These are phyloP conservation scores for Itoplectis maculator DNA, from an alignment of 2,888 invertebrate genomes.

Conservation along the genomic window DNA sequence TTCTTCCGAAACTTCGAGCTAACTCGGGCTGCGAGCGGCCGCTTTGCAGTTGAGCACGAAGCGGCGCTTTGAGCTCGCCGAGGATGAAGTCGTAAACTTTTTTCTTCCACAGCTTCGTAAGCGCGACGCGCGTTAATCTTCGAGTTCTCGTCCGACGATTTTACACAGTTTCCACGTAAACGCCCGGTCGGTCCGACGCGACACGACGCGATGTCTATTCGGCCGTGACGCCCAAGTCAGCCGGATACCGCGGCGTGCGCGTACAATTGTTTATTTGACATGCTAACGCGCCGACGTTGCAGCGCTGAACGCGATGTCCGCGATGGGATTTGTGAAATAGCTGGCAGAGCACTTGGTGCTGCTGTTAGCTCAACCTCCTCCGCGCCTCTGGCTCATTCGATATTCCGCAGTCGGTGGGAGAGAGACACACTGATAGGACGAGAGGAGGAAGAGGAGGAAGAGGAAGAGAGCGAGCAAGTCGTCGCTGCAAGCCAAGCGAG, in stretches of 20 bases:
- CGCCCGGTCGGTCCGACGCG: constrained; percentile 9
- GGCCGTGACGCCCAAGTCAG: background rate
- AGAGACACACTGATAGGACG: too few relatives aligned
- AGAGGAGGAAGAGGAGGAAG: background rate
- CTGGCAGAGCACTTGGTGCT: background rate
- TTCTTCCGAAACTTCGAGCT: background rate
- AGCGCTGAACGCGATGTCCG: constrained; percentile 4
- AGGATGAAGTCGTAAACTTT: constrained; percentile 1
- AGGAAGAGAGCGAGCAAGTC: background rate
- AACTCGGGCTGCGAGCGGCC: too few relatives aligned
- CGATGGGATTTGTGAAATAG: constrained; percentile 39
- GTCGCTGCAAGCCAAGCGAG: constrained; percentile 1
- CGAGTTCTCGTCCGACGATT: constrained; percentile 7
- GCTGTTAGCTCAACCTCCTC: constrained; percentile 5
- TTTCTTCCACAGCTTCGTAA: background rate
- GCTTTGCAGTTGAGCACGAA: too few relatives aligned
- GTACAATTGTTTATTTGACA: constrained; percentile 46
- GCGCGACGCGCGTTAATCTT: background rate
- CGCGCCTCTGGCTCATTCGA: constrained; percentile 12
- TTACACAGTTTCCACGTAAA: constrained; percentile 22
- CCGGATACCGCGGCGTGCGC: constrained; percentile 10
- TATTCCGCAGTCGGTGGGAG: constrained; percentile 10
- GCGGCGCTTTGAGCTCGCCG: background rate
- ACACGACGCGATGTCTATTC: constrained; percentile 8
- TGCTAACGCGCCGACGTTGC: constrained; percentile 5